Percentiles rank a stretch among this genome's conserved stretches.
Evolutionary conservation across 2,888 invertebrate genomes (phyloP).

Genomic region (Octonoba sinensis): DNA sequence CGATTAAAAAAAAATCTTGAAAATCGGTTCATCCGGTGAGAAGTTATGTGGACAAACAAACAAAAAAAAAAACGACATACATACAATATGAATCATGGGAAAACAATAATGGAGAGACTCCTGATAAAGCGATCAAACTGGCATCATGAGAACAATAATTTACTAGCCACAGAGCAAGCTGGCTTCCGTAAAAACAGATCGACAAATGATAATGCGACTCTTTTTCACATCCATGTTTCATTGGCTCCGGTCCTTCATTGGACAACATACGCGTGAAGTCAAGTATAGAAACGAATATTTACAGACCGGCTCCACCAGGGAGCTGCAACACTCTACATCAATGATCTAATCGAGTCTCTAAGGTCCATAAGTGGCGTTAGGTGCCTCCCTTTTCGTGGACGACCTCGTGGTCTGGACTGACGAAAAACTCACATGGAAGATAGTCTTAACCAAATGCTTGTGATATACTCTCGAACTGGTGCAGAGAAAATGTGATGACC

Average conservation of each 20-base stretch:
- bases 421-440: background rate
- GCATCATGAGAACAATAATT: too few species aligned
- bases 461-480: background rate
- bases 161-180: too few species aligned
- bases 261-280: background rate
- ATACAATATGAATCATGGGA: too few species aligned
- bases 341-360: conserved; percentile 10
- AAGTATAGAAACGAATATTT: conserved; percentile 1
- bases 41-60: too few species aligned
- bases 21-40: too few species aligned
- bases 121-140: too few species aligned
- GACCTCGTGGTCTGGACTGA: background rate
- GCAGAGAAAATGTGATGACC: conserved; percentile 4
- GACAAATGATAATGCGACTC: too few species aligned
- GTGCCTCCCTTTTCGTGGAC: background rate
- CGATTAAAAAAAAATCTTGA: too few species aligned
- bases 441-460: background rate
- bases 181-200: too few species aligned
- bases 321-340: conserved; percentile 1
- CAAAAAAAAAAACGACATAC: too few species aligned
- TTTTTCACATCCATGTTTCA: too few species aligned
- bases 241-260: background rate
- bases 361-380: background rate
- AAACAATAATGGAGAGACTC: too few species aligned
- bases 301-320: background rate